Conservation (phyloP, 1,140 invertebrate genomes). For the Papilio dardanus region DNA sequence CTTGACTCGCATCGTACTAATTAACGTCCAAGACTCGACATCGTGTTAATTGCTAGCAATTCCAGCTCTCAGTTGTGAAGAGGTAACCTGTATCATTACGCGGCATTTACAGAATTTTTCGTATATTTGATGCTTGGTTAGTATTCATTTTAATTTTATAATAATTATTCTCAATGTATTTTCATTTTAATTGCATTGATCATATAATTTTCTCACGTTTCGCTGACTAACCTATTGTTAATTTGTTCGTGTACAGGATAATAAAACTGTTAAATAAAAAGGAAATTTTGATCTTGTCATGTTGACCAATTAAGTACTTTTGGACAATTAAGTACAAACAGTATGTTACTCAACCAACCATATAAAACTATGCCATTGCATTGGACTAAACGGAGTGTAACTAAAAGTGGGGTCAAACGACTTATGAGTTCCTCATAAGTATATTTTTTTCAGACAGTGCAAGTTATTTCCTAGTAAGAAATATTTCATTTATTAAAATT, state of each 20-base stretch:
- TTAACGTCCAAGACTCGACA: constrained; percentile 17
- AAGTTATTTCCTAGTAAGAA: no score
- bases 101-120: not conserved
- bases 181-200: not conserved
- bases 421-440: not conserved
- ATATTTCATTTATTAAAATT: no score
- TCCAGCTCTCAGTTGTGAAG: not conserved
- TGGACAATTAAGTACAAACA: not conserved
- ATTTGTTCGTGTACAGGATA: not conserved
- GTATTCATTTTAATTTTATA: not conserved
- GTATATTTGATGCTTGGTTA: not conserved
- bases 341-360: not conserved
- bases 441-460: not conserved
- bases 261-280: not conserved
- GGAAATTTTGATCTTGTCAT: not conserved
- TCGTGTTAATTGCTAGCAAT: constrained; percentile 14
- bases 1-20: constrained; percentile 13
- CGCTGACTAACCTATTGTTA: not conserved
- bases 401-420: not conserved
- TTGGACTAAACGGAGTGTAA: not conserved
- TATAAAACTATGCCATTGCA: not conserved
- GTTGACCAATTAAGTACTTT: not conserved
- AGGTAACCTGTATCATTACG: not conserved
- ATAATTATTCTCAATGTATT: not conserved
- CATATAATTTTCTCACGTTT: not conserved